phyloP scores from a whole-genome alignment of 2,113 vertebrate species.

The Sebastes fasciatus region DNA sequence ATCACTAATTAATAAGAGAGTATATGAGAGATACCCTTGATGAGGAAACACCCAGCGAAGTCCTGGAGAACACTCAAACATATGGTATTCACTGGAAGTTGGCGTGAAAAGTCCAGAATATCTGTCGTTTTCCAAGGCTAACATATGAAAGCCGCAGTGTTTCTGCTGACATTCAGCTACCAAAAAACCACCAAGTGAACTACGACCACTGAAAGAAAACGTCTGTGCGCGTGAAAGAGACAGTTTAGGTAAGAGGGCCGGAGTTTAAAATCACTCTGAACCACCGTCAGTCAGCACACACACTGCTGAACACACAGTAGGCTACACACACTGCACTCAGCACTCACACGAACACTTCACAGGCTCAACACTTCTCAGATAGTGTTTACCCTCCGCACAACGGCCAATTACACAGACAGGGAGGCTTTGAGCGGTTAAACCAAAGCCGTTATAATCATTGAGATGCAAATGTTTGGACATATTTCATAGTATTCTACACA shows the following conservation, averaged over 20 bases:
- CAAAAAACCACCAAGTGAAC: background rate
- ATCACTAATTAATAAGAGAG: background rate
- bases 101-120: background rate
- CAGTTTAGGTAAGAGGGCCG: slow-evolving; percentile 39
- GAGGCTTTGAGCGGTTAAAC: slow-evolving; percentile 54
- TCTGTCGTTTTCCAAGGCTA: background rate
- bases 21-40: background rate
- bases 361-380: slow-evolving; percentile 72
- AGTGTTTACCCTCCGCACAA: slow-evolving; percentile 68
- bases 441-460: slow-evolving; percentile 20
- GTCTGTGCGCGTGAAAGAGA: slow-evolving; percentile 21
- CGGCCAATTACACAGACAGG: slow-evolving; percentile 62
- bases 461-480: slow-evolving; percentile 56
- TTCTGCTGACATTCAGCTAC: slow-evolving; percentile 11
- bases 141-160: slow-evolving; percentile 6
- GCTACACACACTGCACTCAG: slow-evolving; percentile 15
- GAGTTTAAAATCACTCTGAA: slow-evolving; percentile 67
- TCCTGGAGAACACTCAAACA: background rate
- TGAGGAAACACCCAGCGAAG: background rate
- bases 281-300: slow-evolving; percentile 49
- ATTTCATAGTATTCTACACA: slow-evolving; percentile 39
- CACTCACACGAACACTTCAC: slow-evolving; percentile 52
- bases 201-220: slow-evolving; percentile 1
- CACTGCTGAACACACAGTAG: slow-evolving; percentile 27
- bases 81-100: background rate